These are phyloP conservation scores for Pollenia amentaria DNA, from an alignment of 2,888 invertebrate genomes.

Conservation along the genomic window DNA sequence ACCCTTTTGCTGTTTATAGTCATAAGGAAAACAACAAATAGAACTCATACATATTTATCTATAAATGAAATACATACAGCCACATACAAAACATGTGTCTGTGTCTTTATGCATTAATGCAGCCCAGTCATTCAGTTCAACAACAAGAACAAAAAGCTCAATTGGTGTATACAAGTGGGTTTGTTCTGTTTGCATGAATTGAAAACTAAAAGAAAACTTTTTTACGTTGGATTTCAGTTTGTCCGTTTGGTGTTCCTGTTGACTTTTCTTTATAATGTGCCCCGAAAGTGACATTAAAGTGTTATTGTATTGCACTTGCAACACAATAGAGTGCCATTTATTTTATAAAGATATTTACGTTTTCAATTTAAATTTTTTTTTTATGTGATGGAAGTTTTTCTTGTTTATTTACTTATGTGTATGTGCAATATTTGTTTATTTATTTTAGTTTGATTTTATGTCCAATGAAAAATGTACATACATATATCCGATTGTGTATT, in stretches of 20 bases:
- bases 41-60: slow-evolving; percentile 13
- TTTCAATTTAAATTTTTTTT: slow-evolving; percentile 68
- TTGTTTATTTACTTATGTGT: slow-evolving; percentile 40
- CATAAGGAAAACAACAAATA: slow-evolving; percentile 33
- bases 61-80: slow-evolving; percentile 37
- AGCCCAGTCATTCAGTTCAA: slow-evolving; percentile 25
- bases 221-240: slow-evolving; percentile 35
- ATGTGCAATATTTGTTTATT: neutral
- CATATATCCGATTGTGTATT: neutral
- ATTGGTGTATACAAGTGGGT: slow-evolving; percentile 53
- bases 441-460: no score
- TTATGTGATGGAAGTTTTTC: slow-evolving; percentile 44
- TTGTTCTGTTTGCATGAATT: slow-evolving; percentile 58
- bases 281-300: slow-evolving; percentile 72
- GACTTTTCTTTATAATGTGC: slow-evolving; percentile 63
- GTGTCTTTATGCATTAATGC: slow-evolving; percentile 18
- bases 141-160: slow-evolving; percentile 36
- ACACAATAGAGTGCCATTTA: slow-evolving; percentile 70
- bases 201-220: slow-evolving; percentile 60
- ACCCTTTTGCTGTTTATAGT: slow-evolving; percentile 36
- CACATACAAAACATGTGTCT: neutral
- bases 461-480: neutral
- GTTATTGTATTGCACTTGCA: slow-evolving; percentile 71
- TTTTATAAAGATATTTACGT: slow-evolving; percentile 70
- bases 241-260: slow-evolving; percentile 20